These are phyloP conservation scores for Manacus vitellinus DNA, from an alignment of 2,113 vertebrate species.

Conservation along the genomic window DNA sequence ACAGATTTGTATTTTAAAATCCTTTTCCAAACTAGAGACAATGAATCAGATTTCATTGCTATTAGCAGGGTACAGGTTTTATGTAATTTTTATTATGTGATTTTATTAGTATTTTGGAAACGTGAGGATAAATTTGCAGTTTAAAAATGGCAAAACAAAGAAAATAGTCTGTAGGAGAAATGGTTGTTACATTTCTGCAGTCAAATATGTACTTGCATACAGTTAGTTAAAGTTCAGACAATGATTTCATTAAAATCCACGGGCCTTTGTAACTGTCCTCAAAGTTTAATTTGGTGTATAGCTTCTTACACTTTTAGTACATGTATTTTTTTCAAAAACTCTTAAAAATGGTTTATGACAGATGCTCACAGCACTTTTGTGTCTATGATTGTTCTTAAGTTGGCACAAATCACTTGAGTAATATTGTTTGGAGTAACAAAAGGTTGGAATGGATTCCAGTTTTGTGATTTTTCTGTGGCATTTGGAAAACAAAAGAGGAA, in stretches of 20 bases:
- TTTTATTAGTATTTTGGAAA: background rate
- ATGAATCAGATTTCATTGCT: background rate
- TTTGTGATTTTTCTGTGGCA: background rate
- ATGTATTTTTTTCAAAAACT: conserved; percentile 20
- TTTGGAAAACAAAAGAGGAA: conserved; percentile 16
- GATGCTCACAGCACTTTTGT: background rate
- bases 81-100: background rate
- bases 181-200: background rate
- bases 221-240: background rate
- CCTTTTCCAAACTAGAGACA: background rate
- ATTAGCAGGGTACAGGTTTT: background rate
- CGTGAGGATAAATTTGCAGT: background rate
- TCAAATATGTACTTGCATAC: background rate
- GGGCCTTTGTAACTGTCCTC: background rate
- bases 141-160: background rate
- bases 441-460: background rate
- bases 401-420: background rate
- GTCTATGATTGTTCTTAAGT: background rate
- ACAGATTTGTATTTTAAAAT: background rate
- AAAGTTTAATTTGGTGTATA: background rate
- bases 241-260: background rate
- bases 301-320: background rate
- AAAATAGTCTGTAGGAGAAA: background rate
- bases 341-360: background rate
- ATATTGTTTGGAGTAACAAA: background rate